Base-by-base conservation (phyloP, 1,140 invertebrate species). In the Lysiphlebus fabarum region DNA sequence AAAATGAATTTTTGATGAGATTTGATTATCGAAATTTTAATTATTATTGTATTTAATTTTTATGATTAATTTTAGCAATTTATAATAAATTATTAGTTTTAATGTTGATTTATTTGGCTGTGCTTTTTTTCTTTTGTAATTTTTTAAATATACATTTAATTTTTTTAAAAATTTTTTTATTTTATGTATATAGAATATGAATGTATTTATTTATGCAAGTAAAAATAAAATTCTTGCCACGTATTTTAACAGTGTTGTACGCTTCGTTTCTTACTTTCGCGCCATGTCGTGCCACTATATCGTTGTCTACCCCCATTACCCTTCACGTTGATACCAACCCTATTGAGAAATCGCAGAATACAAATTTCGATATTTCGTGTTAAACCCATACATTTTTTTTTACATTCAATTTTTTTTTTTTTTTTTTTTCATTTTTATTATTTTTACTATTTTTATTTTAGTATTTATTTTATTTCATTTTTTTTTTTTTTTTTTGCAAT, bases 291-390 rank as follows among this genome's bases (percentile, higher is more conserved):
- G 42, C 44, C 44, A 38, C 56, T 58, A 62, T 62, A 62, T 62
- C 56, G 56, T 17, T 58, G 17, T 12, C 55, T 38, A 26, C 33
- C 33, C n/a, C 10, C 38, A 41, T 47, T 33, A 26, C 43, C 11
- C 43, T 37, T 36, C 14, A 17, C 55, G 37, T 51, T 53, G 57
- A 49, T 40, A 41, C 11, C 51, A n/a, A 7, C 12, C 36, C 26
- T 2, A 5, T 14, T 17, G 40, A 55, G 37, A 17, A 58, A 62
- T 62, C 34, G 44, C 34, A 11, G 61, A 62, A 62, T 62, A 62
- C 61, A 62, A 62, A 62, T 62, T 58, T 58, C 51, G 51, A 62
- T 62, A 62, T 58, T 58, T 58, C 50, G 45, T 26, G 17, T 26
- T 26, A 26, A 26, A 26, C 17, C 17, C 17, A 26, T 26, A 26